Conservation (phyloP, 2,113 vertebrate species). For the Benitochromis conjunctus region DNA sequence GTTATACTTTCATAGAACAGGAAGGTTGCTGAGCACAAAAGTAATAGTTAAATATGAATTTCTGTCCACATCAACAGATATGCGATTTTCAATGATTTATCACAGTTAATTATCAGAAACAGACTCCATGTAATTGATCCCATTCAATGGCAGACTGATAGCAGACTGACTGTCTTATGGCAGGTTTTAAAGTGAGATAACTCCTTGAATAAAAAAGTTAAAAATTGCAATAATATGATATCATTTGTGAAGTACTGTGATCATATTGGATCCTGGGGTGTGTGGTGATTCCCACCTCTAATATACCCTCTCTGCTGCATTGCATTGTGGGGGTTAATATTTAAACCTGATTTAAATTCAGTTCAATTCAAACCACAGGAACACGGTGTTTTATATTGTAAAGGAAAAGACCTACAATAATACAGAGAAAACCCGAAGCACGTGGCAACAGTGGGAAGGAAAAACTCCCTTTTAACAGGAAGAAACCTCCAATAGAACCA, state of each 20-base stretch:
- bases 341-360: background rate
- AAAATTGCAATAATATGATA: background rate
- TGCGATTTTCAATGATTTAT: background rate
- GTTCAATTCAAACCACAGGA: fast-evolving
- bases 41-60: background rate
- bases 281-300: background rate
- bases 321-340: background rate
- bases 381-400: background rate
- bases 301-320: background rate
- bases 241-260: too few relatives aligned
- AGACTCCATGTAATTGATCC: background rate
- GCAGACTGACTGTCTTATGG: background rate
- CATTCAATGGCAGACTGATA: fast-evolving
- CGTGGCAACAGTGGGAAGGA: background rate
- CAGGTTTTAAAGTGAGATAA: background rate
- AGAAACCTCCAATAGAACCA: fast-evolving
- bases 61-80: background rate
- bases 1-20: background rate
- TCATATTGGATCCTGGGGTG: background rate
- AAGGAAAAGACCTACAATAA: background rate
- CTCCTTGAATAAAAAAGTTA: background rate
- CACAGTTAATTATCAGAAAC: background rate
- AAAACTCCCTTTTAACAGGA: background rate
- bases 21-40: background rate
- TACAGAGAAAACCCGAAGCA: background rate